These are phyloP conservation scores for Macquaria australasica DNA, from an alignment of 2,113 vertebrate species.

Conservation along the genomic window DNA sequence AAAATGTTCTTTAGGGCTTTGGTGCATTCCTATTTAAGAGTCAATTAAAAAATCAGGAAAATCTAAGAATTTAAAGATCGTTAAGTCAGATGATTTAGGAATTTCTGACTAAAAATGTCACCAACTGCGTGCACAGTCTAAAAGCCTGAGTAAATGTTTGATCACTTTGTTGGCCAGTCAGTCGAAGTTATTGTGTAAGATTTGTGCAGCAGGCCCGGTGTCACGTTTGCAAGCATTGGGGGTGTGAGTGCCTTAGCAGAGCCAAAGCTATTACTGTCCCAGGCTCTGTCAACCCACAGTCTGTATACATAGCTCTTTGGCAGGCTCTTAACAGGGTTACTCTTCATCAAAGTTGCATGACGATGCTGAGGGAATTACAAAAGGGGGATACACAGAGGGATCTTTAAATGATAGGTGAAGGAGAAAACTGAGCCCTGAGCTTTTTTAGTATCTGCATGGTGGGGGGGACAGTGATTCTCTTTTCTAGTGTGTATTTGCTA, in stretches of 20 bases:
- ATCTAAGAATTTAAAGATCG: background rate
- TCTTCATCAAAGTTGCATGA: conserved; percentile 74
- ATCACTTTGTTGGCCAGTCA: conserved; percentile 1
- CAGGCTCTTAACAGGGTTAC: conserved; percentile 54
- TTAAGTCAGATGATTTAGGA: background rate
- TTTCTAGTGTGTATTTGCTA: background rate
- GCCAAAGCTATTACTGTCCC: conserved; percentile 57
- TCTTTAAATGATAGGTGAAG: conserved; percentile 63
- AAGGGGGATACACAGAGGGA: conserved; percentile 8
- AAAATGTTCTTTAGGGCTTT: background rate
- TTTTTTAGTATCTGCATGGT: conserved; percentile 22
- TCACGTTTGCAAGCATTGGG: conserved; percentile 18
- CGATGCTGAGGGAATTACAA: conserved; percentile 40
- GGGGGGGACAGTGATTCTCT: conserved; percentile 18
- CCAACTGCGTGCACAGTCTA: background rate
- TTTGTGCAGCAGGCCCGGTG: conserved; percentile 31
- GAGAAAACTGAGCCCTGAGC: conserved; percentile 15
- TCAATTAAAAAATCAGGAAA: background rate
- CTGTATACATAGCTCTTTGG: conserved; percentile 42
- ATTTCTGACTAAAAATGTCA: background rate
- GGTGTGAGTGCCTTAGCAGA: conserved; percentile 25
- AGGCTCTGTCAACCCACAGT: conserved; percentile 33
- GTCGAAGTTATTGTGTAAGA: conserved; percentile 47
- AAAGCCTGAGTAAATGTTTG: conserved; percentile 18
- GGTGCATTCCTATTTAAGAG: background rate